phyloP scores from a whole-genome alignment of 2,113 vertebrate species.

The Polypterus bichir region DNA sequence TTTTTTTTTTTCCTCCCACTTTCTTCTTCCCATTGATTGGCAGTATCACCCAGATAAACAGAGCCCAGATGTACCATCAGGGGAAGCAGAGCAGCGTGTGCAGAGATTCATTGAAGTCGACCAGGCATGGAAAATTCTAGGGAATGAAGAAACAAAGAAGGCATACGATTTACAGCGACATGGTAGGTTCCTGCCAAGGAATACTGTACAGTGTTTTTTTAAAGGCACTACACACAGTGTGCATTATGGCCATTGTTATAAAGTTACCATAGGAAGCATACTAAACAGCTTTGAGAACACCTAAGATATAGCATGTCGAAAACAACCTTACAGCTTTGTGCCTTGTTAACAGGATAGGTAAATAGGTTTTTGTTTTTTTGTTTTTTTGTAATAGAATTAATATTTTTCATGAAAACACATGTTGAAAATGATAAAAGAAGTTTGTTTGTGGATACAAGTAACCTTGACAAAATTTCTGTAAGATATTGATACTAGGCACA shows the following conservation, averaged over 20 bases:
- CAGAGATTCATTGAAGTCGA: constrained; percentile 72
- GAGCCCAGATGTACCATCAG: constrained; percentile 45
- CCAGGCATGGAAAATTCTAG: constrained; percentile 78
- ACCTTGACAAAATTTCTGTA: too few species aligned
- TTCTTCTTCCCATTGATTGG: constrained; percentile 28
- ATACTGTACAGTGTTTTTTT: constrained; percentile 9
- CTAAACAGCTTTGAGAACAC: too few species aligned
- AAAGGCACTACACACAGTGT: background rate
- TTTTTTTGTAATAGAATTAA: background rate
- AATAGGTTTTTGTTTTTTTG: background rate
- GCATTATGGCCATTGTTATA: too few species aligned
- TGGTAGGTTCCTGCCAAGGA: constrained; percentile 51
- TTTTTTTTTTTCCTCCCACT: background rate
- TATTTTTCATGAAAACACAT: too few species aligned
- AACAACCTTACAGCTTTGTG: background rate
- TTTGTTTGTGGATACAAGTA: too few species aligned
- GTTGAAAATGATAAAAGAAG: too few species aligned
- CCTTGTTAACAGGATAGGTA: background rate
- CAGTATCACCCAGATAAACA: constrained; percentile 81
- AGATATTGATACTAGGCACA: background rate
- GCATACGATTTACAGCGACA: constrained; percentile 66
- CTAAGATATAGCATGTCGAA: background rate
- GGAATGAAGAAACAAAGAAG: constrained; percentile 65
- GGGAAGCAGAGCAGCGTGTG: constrained; percentile 40
- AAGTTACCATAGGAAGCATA: background rate